phyloP scores from a whole-genome alignment of 2,888 invertebrate species.

The Bhutanitis thaidina region DNA sequence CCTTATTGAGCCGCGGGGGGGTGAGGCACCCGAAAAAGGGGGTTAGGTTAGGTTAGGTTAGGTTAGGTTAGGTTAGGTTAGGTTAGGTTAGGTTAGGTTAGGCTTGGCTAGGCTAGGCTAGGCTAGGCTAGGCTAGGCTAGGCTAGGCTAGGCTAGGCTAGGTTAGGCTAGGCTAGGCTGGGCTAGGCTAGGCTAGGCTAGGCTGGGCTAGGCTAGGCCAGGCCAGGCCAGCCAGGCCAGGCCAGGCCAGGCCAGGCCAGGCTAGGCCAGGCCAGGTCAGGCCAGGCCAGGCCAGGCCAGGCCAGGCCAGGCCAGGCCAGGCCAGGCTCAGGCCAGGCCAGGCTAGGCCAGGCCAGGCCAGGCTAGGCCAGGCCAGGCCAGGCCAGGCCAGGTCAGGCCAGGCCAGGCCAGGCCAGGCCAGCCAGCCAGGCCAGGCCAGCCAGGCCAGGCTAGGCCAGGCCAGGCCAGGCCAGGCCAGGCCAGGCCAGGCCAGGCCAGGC shows the following conservation, averaged over 20 bases:
- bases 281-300: constrained; percentile 9
- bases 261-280: constrained; percentile 5
- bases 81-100: constrained; percentile 23
- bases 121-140: constrained; percentile 23
- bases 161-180: constrained; percentile 12
- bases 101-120: constrained; percentile 22
- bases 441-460: no score
- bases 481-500: constrained; percentile 21
- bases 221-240: no score
- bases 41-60: constrained; percentile 23
- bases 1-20: no score
- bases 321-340: constrained; percentile 1
- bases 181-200: constrained; percentile 5
- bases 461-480: constrained; percentile 19
- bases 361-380: constrained; percentile 12
- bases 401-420: no score
- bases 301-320: neutral
- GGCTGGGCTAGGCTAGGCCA: no score
- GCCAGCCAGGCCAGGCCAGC: no score
- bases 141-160: constrained; percentile 17
- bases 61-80: constrained; percentile 23
- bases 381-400: neutral
- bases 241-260: no score
- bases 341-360: constrained; percentile 14
- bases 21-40: no score